Percentiles rank a stretch among this genome's conserved stretches.
These are phyloP conservation scores for Carettochelys insculpta DNA, from an alignment of 2,113 vertebrate species.

Conservation along the genomic window DNA sequence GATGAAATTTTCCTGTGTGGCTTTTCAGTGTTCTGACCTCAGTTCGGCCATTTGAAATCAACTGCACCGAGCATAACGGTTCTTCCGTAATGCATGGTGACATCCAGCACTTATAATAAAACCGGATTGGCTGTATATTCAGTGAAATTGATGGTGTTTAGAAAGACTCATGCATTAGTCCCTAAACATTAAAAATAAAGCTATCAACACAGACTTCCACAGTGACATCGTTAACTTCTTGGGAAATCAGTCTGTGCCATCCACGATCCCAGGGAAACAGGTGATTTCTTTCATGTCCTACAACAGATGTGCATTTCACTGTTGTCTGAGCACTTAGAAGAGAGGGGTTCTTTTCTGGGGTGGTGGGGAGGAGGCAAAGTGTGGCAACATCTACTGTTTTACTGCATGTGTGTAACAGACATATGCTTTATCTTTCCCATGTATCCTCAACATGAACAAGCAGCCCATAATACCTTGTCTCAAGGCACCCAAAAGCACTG, in stretches of 20 bases:
- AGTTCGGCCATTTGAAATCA: not conserved
- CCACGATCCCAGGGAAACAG: slow-evolving; percentile 7
- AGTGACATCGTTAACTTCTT: slow-evolving; percentile 35
- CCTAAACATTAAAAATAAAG: slow-evolving; percentile 1
- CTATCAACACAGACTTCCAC: not conserved
- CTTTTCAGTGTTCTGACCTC: not conserved
- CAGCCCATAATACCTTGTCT: not conserved
- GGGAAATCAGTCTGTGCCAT: not conserved
- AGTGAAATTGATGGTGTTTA: slow-evolving; percentile 24
- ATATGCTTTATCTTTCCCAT: slow-evolving; percentile 19
- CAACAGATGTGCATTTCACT: slow-evolving; percentile 46
- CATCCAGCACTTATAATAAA: not conserved
- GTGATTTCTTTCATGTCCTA: slow-evolving; percentile 30
- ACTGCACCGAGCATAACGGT: not conserved
- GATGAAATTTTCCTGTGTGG: too few species aligned
- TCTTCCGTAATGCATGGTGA: not conserved
- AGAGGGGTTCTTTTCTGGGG: not conserved
- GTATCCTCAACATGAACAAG: not conserved
- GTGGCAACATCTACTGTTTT: slow-evolving; percentile 12
- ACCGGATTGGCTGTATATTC: not conserved
- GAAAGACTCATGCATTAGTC: not conserved
- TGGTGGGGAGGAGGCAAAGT: not conserved
- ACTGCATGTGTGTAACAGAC: not conserved
- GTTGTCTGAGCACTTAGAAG: not conserved
- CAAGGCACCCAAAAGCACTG: not conserved